Conservation (phyloP, 2,888 invertebrate genomes). For the Thumatha senex region DNA sequence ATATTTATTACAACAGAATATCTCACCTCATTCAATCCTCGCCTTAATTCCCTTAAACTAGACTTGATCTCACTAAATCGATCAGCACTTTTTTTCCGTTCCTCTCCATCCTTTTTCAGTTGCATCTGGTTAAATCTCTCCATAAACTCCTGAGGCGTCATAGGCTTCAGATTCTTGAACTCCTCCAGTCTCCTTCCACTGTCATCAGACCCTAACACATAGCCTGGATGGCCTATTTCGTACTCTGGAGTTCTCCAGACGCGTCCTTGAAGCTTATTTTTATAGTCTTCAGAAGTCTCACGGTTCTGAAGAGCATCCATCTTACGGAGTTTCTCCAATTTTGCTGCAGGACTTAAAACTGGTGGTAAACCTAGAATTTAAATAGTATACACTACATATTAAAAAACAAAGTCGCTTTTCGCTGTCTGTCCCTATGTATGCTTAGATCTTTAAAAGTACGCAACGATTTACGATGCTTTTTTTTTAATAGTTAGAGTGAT, state of each 20-base stretch:
- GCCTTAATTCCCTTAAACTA: slow-evolving; percentile 61
- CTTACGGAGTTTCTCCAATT: slow-evolving; percentile 78
- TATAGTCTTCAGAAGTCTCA: slow-evolving; percentile 39
- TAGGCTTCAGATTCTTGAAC: slow-evolving; percentile 59
- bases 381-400: not conserved
- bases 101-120: slow-evolving; percentile 33
- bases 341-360: slow-evolving; percentile 56
- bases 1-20: too few relatives aligned
- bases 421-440: too few relatives aligned
- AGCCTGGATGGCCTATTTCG: slow-evolving; percentile 13
- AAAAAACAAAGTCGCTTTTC: too few relatives aligned
- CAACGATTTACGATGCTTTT: too few relatives aligned
- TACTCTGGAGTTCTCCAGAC: slow-evolving; percentile 29
- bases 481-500: too few relatives aligned
- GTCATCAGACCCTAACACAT: slow-evolving; percentile 15
- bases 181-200: slow-evolving; percentile 29
- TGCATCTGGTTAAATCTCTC: slow-evolving; percentile 58
- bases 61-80: slow-evolving; percentile 72
- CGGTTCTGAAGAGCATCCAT: slow-evolving; percentile 67
- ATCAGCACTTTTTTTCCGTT: slow-evolving; percentile 36
- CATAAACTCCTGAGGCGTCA: slow-evolving; percentile 63
- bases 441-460: too few relatives aligned
- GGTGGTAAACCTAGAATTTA: slow-evolving; percentile 66
- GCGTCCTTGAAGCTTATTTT: slow-evolving; percentile 39
- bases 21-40: slow-evolving; percentile 70